Evolutionary conservation across 2,888 invertebrate species (phyloP).

Genomic region (Brachynemurus nebulosus): DNA sequence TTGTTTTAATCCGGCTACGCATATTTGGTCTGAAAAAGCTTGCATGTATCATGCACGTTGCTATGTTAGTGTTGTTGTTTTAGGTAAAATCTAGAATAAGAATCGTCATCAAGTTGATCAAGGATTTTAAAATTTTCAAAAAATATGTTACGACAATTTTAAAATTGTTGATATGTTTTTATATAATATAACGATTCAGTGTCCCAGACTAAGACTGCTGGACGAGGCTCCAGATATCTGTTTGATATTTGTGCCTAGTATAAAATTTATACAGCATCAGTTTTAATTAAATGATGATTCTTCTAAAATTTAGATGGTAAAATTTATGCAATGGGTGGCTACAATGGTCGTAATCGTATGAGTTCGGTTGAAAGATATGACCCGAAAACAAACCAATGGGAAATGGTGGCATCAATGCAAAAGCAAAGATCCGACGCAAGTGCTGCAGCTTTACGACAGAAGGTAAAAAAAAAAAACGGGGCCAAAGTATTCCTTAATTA

Average conservation of each 20-base stretch:
- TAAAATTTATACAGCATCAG: too few species aligned
- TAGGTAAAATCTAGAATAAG: slow-evolving; percentile 38
- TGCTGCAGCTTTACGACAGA: slow-evolving; percentile 50
- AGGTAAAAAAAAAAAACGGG: too few species aligned
- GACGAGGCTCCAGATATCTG: too few species aligned
- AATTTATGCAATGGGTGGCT: slow-evolving; percentile 74
- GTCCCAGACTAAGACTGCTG: too few species aligned
- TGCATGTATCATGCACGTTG: slow-evolving; percentile 71
- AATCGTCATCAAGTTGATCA: too few species aligned
- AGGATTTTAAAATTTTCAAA: too few species aligned
- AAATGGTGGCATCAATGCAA: slow-evolving; percentile 59
- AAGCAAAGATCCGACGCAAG: slow-evolving; percentile 66
- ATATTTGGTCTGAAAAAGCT: slow-evolving; percentile 61
- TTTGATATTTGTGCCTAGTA: too few species aligned
- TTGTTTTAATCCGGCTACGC: slow-evolving; percentile 62
- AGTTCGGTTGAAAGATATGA: slow-evolving; percentile 67
- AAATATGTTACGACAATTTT: too few species aligned
- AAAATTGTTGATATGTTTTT: too few species aligned
- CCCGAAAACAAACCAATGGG: slow-evolving; percentile 64
- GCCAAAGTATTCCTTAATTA: not conserved
- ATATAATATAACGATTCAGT: too few species aligned
- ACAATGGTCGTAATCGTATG: slow-evolving; percentile 63
- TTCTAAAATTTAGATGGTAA: slow-evolving; percentile 50
- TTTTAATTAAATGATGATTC: too few species aligned
- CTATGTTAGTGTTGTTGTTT: slow-evolving; percentile 61